Percentiles rank a stretch among this genome's conserved stretches.
phyloP scores from a whole-genome alignment of 2,888 invertebrate genomes.

The Amorpha juglandis region DNA sequence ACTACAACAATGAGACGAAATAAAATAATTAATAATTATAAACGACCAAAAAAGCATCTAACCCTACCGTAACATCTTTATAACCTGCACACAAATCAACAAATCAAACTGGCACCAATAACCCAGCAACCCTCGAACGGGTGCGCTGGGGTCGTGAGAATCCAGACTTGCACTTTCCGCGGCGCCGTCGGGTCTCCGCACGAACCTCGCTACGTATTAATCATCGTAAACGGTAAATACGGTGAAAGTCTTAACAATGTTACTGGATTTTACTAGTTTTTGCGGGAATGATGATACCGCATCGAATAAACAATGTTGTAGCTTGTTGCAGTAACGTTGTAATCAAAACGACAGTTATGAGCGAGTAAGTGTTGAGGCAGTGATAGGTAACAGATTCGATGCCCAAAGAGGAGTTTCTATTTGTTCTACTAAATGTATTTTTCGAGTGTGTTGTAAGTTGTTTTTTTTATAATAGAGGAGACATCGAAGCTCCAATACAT shows the following conservation, averaged over 20 bases:
- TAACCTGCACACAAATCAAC: neutral
- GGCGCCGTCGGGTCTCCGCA: conserved; percentile 74
- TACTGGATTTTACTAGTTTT: conserved; percentile 2
- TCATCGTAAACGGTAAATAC: conserved; percentile 44
- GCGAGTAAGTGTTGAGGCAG: no score
- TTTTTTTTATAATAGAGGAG: no score
- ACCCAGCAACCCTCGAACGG: conserved; percentile 9
- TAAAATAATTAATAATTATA: no score
- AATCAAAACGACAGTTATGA: neutral
- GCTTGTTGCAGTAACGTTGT: neutral
- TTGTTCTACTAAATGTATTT: no score
- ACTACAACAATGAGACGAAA: no score
- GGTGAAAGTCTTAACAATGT: conserved; percentile 44
- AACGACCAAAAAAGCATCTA: neutral
- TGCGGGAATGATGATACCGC: neutral
- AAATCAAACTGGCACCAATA: conserved; percentile 16
- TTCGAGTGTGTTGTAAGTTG: no score
- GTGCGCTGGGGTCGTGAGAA: conserved; percentile 67
- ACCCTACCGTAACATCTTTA: conserved; percentile 6
- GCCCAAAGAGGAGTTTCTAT: no score
- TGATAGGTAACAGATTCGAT: no score
- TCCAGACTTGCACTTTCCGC: conserved; percentile 80
- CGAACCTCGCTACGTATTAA: conserved; percentile 64
- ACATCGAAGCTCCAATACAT: no score
- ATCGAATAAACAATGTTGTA: neutral